A percentile compares a stretch with the other conserved stretches of the same genome.
Evolutionary conservation across 2,797 vertebrate species (phyloP).

Genomic region (Myotis vivesi): DNA sequence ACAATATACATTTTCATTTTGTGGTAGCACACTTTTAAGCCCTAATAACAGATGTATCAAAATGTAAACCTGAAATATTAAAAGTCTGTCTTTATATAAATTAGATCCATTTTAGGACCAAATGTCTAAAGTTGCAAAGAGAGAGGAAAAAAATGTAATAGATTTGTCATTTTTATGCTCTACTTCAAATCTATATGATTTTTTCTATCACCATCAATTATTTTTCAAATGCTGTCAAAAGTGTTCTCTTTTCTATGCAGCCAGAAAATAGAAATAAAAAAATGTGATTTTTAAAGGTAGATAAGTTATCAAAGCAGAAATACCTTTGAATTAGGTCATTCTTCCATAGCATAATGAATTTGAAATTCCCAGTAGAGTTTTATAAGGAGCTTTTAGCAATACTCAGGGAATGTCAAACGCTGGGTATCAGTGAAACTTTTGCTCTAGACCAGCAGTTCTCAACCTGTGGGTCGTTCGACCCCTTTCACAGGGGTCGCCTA

Average conservation of each 20-base stretch:
- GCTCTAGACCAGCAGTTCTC: background rate
- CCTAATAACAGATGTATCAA: constrained; percentile 27
- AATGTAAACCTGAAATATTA: constrained; percentile 8
- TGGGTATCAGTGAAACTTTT: background rate
- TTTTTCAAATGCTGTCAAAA: constrained; percentile 61
- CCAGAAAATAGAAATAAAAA: constrained; percentile 57
- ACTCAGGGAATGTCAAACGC: background rate
- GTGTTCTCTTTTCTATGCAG: constrained; percentile 4
- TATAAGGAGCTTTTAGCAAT: background rate
- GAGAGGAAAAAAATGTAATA: constrained; percentile 22
- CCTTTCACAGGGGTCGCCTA: too few species aligned
- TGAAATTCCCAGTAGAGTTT: constrained; percentile 34
- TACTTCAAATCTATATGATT: constrained; percentile 62
- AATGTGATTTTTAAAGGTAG: constrained; percentile 40
- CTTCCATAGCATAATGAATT: constrained; percentile 46
- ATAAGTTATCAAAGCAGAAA: constrained; percentile 58
- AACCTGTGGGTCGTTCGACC: too few species aligned
- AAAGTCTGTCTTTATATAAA: constrained; percentile 34
- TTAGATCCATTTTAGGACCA: constrained; percentile 54
- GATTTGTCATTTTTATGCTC: constrained; percentile 63
- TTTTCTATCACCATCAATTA: constrained; percentile 60
- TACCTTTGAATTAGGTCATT: constrained; percentile 56
- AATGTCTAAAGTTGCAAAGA: background rate
- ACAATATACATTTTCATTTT: background rate
- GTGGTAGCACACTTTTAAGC: constrained; percentile 3